Evolutionary conservation across 1,140 invertebrate species (phyloP), one percentile per base, ranked within the genome.

Genomic region (Rhagoletis zephyria): DNA sequence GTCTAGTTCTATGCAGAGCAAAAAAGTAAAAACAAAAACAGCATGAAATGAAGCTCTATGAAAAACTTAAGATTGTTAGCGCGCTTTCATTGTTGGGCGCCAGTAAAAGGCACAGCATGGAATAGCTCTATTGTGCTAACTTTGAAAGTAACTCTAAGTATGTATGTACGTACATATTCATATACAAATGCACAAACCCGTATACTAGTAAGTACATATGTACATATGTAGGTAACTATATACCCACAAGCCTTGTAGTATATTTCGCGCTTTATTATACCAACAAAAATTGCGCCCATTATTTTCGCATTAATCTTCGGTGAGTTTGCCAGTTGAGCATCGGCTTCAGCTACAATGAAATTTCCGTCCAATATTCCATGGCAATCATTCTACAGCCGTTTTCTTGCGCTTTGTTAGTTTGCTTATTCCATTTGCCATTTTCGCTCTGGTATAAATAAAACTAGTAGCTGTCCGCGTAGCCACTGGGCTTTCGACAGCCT

Each of bases 251-350:
- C 30, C 30, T 30, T 30, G 30, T 30, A 30, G 30, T 30, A 30
- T 30, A 30, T 30, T 30, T 30, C 45, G 1, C 67, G 6, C 42
- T 48, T 74, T 16, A 74, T 14, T 48, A 42, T 1, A 51, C 48
- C 74, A 81, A 81, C 48, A 56, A n/a, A 16, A 56, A 56, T 42
- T 40, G 4, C 12, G 9, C 4, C 60, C 12, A 85, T 85, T 85
- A 85, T 63, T 42, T 61, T 85, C 85, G 16, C 85, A 85, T 85
- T 85, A 85, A 85, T 85, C 85, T 85, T 85, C 30, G 30, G 74
- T 42, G 48, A 45, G 10, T 74, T 51, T 45, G 42, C 12, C 16
- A 48, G 70, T 42, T 70, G 40, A 48, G 45, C 45, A n/a, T 30
- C 70, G 12, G 70, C 45, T 48, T 19, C 16, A 56, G 7, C 74